phyloP scores from a whole-genome alignment of 2,113 vertebrate genomes.

The Choloepus hoffmanni region DNA sequence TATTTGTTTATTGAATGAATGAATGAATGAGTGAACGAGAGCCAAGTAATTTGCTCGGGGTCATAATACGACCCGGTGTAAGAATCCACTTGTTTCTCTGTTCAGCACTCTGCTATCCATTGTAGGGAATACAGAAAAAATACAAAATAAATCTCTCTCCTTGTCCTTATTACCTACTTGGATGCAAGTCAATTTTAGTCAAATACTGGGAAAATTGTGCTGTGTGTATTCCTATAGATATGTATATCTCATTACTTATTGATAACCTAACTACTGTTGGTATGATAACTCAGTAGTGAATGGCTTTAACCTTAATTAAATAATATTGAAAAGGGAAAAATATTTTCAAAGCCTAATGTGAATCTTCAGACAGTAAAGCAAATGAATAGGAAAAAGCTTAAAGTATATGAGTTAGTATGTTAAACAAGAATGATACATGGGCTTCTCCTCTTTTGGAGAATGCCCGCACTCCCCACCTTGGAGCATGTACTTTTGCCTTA shows the following conservation, averaged over 20 bases:
- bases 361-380: not conserved
- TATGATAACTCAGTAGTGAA: not conserved
- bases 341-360: not conserved
- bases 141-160: not conserved
- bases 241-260: not conserved
- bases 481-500: too few species aligned
- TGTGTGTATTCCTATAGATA: not conserved
- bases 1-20: not conserved
- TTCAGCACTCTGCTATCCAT: not conserved
- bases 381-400: conserved; percentile 26
- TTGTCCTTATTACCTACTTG: not conserved
- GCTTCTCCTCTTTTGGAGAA: too few species aligned
- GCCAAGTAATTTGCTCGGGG: not conserved
- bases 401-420: not conserved
- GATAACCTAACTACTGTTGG: conserved; percentile 18
- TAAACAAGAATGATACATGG: not conserved
- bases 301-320: not conserved
- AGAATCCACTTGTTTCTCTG: not conserved
- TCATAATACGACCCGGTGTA: not conserved
- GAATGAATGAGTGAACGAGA: not conserved
- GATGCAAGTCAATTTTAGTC: not conserved
- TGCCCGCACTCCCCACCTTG: too few species aligned
- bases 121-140: not conserved
- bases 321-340: conserved; percentile 3
- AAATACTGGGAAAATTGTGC: not conserved